phyloP scores from a whole-genome alignment of 2,797 vertebrate genomes.

The Paratrypauchen microcephalus region DNA sequence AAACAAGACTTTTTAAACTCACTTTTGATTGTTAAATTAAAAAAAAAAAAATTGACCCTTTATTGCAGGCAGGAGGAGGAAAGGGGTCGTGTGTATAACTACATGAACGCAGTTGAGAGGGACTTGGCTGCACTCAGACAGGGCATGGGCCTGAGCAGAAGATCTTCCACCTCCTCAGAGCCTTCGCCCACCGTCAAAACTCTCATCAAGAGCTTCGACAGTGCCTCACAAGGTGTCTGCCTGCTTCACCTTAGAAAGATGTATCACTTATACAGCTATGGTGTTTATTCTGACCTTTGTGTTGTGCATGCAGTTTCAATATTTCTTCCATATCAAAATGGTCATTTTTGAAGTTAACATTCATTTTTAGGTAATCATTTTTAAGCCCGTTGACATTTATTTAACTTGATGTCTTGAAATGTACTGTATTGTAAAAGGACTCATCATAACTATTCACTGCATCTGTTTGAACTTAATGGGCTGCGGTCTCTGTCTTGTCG shows the following conservation, averaged over 20 bases:
- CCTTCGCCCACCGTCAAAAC: conserved; percentile 95
- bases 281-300: not conserved
- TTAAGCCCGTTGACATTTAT: no score
- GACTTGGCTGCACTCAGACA: conserved; percentile 92
- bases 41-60: conserved; percentile 7
- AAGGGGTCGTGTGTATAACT: conserved; percentile 94
- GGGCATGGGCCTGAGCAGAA: conserved; percentile 91
- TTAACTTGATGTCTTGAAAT: no score
- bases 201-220: conserved; percentile 96
- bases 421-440: no score
- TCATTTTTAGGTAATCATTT: no score
- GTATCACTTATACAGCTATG: not conserved
- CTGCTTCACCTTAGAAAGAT: not conserved
- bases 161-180: conserved; percentile 92
- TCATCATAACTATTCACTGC: no score
- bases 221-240: conserved; percentile 79
- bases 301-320: no score
- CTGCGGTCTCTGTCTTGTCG: no score
- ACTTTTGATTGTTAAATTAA: no score
- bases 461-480: no score
- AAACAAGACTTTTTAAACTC: no score
- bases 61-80: conserved; percentile 90
- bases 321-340: no score
- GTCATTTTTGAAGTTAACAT: no score
- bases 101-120: conserved; percentile 95